phyloP scores from a whole-genome alignment of 2,797 vertebrate species.

The Rhinophrynus dorsalis region DNA sequence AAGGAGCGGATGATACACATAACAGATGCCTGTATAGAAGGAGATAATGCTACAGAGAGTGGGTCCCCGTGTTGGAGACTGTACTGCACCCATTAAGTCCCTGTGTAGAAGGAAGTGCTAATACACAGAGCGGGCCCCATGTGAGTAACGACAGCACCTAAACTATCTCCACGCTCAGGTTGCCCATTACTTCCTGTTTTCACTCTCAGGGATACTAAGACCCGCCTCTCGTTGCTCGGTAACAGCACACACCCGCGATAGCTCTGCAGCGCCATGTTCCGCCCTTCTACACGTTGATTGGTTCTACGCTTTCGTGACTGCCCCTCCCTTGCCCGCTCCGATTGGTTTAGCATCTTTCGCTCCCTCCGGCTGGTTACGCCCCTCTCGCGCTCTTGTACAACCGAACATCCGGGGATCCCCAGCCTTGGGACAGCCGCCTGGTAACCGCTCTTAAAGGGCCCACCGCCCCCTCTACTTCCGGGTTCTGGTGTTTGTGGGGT shows the following conservation, averaged over 20 bases:
- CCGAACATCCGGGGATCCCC: slow-evolving; percentile 20
- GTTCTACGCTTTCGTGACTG: no score
- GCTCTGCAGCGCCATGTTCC: neutral
- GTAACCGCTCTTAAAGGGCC: slow-evolving; percentile 31
- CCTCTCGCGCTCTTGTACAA: neutral
- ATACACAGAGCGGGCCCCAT: no score
- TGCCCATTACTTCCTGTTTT: no score
- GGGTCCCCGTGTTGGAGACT: no score
- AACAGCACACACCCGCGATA: neutral
- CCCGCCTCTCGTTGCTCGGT: neutral
- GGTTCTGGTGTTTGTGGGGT: neutral
- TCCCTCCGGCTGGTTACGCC: neutral
- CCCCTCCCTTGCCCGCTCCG: neutral
- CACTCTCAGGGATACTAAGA: neutral
- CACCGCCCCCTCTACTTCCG: neutral
- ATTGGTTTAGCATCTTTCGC: neutral
- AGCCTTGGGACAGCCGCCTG: neutral
- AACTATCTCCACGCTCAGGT: no score
- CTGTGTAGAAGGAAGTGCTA: no score
- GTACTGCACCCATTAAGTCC: no score
- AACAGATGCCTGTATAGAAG: no score
- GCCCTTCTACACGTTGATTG: neutral
- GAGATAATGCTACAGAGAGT: no score
- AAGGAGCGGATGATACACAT: no score
- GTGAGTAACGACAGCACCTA: no score